These are phyloP conservation scores for Falco biarmicus DNA, from an alignment of 2,797 vertebrate genomes.

Conservation along the genomic window DNA sequence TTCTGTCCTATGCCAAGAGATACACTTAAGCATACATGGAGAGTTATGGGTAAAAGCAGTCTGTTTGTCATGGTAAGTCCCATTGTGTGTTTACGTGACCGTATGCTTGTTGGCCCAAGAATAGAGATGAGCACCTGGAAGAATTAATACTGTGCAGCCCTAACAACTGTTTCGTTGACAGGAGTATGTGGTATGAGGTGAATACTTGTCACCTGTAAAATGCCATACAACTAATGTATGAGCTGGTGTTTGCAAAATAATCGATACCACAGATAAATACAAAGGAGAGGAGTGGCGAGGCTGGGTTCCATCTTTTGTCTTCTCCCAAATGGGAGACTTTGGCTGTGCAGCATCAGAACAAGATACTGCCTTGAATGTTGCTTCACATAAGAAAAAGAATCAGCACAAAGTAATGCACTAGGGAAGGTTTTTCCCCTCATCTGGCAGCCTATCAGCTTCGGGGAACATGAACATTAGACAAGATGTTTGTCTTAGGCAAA, in stretches of 20 bases:
- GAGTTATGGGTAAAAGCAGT: neutral
- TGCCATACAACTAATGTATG: neutral
- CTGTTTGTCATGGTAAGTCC: neutral
- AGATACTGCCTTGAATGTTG: neutral
- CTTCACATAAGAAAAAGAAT: neutral
- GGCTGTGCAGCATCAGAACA: neutral
- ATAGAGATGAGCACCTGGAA: neutral
- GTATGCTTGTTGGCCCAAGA: neutral
- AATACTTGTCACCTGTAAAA: neutral
- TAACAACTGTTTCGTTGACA: neutral
- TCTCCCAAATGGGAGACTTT: neutral
- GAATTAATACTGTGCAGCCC: neutral
- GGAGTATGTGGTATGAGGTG: neutral
- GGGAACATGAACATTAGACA: neutral
- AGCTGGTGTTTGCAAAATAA: neutral
- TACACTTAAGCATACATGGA: neutral
- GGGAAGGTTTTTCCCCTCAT: neutral
- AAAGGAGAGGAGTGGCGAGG: neutral
- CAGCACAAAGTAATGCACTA: neutral
- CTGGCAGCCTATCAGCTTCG: neutral
- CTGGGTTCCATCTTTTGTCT: neutral
- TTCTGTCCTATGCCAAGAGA: neutral
- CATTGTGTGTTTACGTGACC: neutral
- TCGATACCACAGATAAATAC: neutral
- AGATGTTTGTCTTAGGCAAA: neutral